phyloP scores from a whole-genome alignment of 1,140 invertebrate genomes.

The Drosophila mauritiana region DNA sequence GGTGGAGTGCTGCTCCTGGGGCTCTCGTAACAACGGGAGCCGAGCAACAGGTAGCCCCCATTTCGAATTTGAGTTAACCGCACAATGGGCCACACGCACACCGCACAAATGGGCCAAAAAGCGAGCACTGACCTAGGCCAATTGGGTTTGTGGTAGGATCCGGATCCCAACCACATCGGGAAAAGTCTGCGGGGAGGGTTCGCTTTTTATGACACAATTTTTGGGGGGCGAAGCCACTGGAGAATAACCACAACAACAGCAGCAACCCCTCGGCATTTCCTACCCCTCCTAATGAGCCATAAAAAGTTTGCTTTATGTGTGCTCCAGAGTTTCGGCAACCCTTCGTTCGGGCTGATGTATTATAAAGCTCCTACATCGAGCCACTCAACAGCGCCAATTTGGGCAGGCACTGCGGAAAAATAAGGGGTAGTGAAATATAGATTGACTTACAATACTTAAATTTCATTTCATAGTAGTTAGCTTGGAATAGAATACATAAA shows the following conservation, averaged over 20 bases:
- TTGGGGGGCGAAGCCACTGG: conserved; percentile 5
- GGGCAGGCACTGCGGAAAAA: conserved; percentile 1
- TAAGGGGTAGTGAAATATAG: no score
- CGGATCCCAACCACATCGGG: neutral
- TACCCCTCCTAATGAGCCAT: conserved; percentile 56
- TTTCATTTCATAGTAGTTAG: no score
- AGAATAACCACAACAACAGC: conserved; percentile 31
- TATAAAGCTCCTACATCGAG: conserved; percentile 21
- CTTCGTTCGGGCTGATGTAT: conserved; percentile 52
- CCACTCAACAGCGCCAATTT: neutral
- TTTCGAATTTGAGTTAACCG: conserved; percentile 40
- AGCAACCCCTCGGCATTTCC: conserved; percentile 23
- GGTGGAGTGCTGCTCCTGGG: neutral
- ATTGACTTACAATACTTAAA: no score
- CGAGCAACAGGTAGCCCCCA: conserved; percentile 70
- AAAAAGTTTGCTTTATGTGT: conserved; percentile 47
- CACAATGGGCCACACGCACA: conserved; percentile 70
- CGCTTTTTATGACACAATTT: conserved; percentile 49
- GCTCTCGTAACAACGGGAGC: conserved; percentile 30
- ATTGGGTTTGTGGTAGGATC: conserved; percentile 74
- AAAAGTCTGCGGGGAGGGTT: conserved; percentile 41
- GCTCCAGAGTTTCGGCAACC: conserved; percentile 62
- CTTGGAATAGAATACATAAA: no score
- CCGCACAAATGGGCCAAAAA: conserved; percentile 15
- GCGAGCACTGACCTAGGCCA: conserved; percentile 73